A percentile compares a stretch with the other conserved stretches of the same genome.
Conservation (phyloP, 2,888 invertebrate species). For the Falcaria lacertinaria region DNA sequence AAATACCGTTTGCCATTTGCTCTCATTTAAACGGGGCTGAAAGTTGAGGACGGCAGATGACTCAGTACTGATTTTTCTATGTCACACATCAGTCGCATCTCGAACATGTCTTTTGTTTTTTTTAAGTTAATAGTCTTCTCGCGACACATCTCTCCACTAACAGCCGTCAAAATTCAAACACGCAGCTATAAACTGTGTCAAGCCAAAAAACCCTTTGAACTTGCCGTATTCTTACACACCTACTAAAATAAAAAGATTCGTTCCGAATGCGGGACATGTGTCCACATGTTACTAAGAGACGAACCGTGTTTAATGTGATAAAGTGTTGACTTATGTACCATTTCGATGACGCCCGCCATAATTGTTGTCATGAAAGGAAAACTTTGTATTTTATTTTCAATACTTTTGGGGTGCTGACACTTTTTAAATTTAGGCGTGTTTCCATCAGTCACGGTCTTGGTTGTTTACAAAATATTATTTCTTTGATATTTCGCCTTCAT, state of each 20-base stretch:
- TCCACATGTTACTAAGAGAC: constrained; percentile 64
- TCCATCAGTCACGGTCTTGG: constrained; percentile 24
- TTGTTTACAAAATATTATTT: constrained; percentile 13
- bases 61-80: neutral
- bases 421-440: constrained; percentile 12
- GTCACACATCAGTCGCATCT: constrained; percentile 1
- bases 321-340: constrained; percentile 38
- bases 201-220: constrained; percentile 74
- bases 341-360: constrained; percentile 23
- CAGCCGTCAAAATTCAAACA: constrained; percentile 49
- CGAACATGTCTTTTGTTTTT: constrained; percentile 20
- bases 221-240: constrained; percentile 57
- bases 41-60: neutral
- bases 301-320: constrained; percentile 69
- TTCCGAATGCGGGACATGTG: constrained; percentile 68
- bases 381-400: constrained; percentile 30
- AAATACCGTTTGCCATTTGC: no score
- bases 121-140: constrained; percentile 38
- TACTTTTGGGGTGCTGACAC: constrained; percentile 19
- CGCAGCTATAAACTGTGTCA: constrained; percentile 70
- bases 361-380: constrained; percentile 34
- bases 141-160: constrained; percentile 38
- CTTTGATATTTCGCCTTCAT: constrained; percentile 8
- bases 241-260: constrained; percentile 62
- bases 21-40: no score